These are phyloP conservation scores for Cynocephalus volans DNA, from an alignment of 2,113 vertebrate species.

Conservation along the genomic window DNA sequence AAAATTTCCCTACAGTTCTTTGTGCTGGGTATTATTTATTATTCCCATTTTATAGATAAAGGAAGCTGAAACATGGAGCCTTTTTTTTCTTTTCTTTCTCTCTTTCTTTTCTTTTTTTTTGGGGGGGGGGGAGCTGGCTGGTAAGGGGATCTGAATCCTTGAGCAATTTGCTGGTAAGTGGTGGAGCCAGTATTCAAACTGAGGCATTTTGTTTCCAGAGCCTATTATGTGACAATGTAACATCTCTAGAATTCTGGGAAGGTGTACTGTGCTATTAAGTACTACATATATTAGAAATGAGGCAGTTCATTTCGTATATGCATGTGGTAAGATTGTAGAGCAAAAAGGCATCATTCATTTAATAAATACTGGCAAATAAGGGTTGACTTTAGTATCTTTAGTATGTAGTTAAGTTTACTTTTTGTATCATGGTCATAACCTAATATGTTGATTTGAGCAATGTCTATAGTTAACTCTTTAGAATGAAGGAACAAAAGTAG, in stretches of 20 bases:
- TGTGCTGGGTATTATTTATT: background rate
- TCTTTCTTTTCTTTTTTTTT: too few relatives aligned
- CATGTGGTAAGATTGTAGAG: background rate
- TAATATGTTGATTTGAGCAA: conserved; percentile 13
- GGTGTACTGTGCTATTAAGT: background rate
- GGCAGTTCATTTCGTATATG: background rate
- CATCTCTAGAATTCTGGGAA: conserved; percentile 16
- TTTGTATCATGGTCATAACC: background rate
- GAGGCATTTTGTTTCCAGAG: background rate
- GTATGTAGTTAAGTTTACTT: background rate
- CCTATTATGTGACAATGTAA: background rate
- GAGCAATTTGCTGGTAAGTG: background rate
- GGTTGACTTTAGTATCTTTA: background rate
- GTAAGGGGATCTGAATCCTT: background rate
- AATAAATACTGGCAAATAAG: conserved; percentile 5
- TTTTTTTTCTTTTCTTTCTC: too few relatives aligned
- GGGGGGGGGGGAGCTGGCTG: too few relatives aligned
- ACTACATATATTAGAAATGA: background rate
- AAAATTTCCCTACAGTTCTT: background rate
- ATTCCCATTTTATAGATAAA: background rate
- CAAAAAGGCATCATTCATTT: conserved; percentile 10
- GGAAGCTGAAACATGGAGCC: background rate
- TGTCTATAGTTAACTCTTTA: conserved; percentile 14
- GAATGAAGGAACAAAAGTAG: background rate
- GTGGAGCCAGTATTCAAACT: background rate